Conservation (phyloP, 1,140 invertebrate genomes). For the Trinorchestia longiramus region DNA sequence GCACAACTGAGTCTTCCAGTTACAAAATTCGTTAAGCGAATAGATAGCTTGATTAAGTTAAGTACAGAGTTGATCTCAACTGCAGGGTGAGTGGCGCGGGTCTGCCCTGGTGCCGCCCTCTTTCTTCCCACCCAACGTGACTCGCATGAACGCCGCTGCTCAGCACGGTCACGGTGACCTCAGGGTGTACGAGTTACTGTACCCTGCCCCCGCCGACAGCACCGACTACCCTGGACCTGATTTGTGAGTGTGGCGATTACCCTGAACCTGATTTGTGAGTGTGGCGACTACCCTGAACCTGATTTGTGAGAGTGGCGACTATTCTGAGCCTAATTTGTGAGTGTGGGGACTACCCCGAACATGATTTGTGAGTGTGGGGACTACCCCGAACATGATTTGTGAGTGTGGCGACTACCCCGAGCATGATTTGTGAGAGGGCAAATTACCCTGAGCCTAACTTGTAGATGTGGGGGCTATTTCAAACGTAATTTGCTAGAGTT, state of each 20-base stretch:
- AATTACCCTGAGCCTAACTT: too few species aligned
- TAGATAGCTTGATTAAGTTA: neutral
- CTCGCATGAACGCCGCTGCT: constrained; percentile 48
- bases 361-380: neutral
- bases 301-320: constrained; percentile 1
- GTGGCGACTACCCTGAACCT: neutral
- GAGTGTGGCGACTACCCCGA: neutral
- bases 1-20: too few species aligned
- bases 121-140: constrained; percentile 46
- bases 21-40: too few species aligned
- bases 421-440: neutral
- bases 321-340: neutral
- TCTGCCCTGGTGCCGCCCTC: constrained; percentile 49
- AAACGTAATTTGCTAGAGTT: too few species aligned
- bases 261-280: constrained; percentile 19
- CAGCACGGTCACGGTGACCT: neutral
- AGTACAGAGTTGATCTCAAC: neutral
- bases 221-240: neutral
- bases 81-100: constrained; percentile 33
- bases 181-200: constrained; percentile 12
- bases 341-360: too few species aligned
- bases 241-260: constrained; percentile 18
- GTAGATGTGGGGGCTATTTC: neutral
- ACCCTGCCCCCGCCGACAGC: neutral
- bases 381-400: neutral